Percentiles rank a stretch among this genome's conserved stretches.
Evolutionary conservation across 2,888 invertebrate species (phyloP).

Genomic region (Hypsopygia costalis): DNA sequence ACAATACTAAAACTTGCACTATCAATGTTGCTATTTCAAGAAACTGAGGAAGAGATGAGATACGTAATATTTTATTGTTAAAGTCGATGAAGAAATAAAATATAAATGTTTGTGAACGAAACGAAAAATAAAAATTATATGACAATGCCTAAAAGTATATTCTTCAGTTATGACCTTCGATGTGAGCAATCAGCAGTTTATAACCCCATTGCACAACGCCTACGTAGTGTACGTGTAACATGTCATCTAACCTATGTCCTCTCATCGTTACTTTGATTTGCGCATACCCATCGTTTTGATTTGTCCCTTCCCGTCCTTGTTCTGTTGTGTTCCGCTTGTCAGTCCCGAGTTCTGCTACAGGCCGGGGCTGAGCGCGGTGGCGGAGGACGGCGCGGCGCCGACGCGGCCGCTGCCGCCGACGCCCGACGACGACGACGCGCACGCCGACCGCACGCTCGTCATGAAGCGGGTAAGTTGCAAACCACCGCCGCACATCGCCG

Average conservation of each 20-base stretch:
- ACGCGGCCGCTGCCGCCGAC: constrained; percentile 97
- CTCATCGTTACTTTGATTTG: constrained; percentile 29
- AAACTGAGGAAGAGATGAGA: too few relatives aligned
- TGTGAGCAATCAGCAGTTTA: too few relatives aligned
- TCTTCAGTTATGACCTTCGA: too few relatives aligned
- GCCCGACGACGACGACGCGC: constrained; percentile 93
- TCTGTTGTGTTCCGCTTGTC: constrained; percentile 60
- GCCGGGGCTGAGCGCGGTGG: constrained; percentile 84
- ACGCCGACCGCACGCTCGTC: constrained; percentile 93
- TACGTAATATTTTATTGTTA: too few relatives aligned
- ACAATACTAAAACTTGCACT: too few relatives aligned
- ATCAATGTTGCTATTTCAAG: too few relatives aligned
- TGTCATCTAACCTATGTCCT: constrained; percentile 2
- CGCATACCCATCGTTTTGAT: constrained; percentile 27
- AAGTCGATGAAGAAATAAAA: too few relatives aligned
- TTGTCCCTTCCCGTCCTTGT: constrained; percentile 28
- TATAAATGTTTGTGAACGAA: too few relatives aligned
- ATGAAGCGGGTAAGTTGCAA: constrained; percentile 91
- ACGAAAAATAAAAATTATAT: too few relatives aligned
- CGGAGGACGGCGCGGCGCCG: constrained; percentile 68
- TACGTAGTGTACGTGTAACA: too few relatives aligned
- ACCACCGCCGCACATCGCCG: neutral
- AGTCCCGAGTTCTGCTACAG: constrained; percentile 92
- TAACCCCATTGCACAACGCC: too few relatives aligned
- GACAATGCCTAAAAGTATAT: too few relatives aligned